Evolutionary conservation across 2,888 invertebrate species (phyloP).

Genomic region (Oxytorus armatus): DNA sequence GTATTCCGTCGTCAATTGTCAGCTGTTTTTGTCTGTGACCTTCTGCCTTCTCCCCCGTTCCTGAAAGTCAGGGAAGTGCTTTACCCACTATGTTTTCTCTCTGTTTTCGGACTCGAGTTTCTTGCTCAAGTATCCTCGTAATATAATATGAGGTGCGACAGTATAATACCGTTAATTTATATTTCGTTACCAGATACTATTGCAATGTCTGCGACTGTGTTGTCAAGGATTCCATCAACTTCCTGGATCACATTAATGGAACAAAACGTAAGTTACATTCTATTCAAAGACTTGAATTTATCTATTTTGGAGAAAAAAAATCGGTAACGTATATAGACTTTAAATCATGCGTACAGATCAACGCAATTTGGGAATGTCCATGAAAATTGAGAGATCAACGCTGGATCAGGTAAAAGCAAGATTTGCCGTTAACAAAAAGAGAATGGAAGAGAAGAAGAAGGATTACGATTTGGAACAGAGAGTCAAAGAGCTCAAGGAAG

Average conservation of each 20-base stretch:
- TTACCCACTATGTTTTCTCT: too few relatives aligned
- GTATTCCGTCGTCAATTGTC: too few relatives aligned
- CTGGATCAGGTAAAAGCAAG: slow-evolving; percentile 97
- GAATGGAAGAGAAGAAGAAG: slow-evolving; percentile 97
- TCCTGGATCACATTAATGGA: slow-evolving; percentile 99
- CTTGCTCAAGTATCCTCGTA: too few relatives aligned
- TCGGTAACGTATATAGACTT: neutral
- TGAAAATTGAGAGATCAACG: slow-evolving; percentile 97
- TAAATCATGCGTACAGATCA: slow-evolving; percentile 88
- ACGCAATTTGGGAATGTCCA: slow-evolving; percentile 99
- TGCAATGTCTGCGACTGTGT: slow-evolving; percentile 99
- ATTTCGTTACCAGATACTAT: slow-evolving; percentile 90
- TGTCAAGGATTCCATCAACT: slow-evolving; percentile 99
- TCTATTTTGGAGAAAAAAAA: neutral
- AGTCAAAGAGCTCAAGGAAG: slow-evolving; percentile 96
- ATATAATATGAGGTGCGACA: neutral
- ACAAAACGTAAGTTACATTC: slow-evolving; percentile 92
- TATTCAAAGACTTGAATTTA: neutral
- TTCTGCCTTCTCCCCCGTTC: too few relatives aligned
- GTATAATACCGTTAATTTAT: slow-evolving; percentile 13
- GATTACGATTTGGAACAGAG: slow-evolving; percentile 97
- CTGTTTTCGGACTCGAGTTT: too few relatives aligned
- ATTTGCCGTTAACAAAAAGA: slow-evolving; percentile 96
- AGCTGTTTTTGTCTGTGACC: too few relatives aligned
- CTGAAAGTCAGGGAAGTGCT: too few relatives aligned